Evolutionary conservation across 2,113 vertebrate species (phyloP).

Genomic region (Cisticola juncidis): DNA sequence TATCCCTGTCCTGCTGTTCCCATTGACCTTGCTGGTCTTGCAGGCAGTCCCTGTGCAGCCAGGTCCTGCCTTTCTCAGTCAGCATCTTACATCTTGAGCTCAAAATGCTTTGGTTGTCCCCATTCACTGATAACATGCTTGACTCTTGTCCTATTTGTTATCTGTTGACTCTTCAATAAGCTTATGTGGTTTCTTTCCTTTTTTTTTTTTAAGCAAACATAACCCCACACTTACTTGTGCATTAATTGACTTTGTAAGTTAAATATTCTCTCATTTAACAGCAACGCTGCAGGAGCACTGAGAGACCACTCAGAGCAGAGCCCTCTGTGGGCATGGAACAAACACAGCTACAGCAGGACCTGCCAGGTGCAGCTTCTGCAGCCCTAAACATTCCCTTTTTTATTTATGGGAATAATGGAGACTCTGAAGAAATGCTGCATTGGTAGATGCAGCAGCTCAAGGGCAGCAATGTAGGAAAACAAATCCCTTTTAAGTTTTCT

Average conservation of each 20-base stretch:
- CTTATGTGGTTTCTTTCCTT: background rate
- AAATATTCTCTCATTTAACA: background rate
- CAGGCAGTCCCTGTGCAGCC: background rate
- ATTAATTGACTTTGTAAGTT: background rate
- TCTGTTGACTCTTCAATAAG: background rate
- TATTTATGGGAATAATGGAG: background rate
- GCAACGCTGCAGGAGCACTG: background rate
- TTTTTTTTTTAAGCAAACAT: background rate
- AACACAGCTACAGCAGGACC: background rate
- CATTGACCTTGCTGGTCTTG: background rate
- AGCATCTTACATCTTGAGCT: background rate
- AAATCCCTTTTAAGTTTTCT: background rate
- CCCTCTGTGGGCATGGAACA: background rate
- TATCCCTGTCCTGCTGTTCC: slow-evolving; percentile 2
- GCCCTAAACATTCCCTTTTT: background rate
- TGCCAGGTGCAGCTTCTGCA: background rate
- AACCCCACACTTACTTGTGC: background rate
- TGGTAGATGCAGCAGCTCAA: background rate
- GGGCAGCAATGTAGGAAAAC: background rate
- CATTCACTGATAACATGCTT: background rate
- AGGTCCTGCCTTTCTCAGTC: background rate
- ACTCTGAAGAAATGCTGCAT: background rate
- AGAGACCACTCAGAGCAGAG: background rate
- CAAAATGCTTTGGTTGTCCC: background rate
- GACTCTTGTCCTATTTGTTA: background rate